Conservation (phyloP, 2,797 vertebrate species). For the Serranus cabrilla region DNA sequence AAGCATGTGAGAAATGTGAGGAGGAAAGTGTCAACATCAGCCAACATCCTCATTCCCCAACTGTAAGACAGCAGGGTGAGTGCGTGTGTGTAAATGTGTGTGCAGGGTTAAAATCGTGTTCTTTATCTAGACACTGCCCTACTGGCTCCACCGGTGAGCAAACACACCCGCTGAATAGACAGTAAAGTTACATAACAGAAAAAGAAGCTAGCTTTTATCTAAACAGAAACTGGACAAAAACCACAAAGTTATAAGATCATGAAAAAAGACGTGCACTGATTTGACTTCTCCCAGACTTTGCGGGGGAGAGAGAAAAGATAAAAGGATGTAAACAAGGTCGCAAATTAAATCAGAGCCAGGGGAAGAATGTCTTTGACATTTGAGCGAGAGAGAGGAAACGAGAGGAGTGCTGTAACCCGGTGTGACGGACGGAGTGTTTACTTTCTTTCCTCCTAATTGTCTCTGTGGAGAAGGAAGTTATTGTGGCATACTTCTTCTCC, state of each 20-base stretch:
- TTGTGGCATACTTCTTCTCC: constrained; percentile 34
- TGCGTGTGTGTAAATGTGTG: not conserved
- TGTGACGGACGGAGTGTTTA: constrained; percentile 22
- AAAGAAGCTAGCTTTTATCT: not conserved
- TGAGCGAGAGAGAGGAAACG: not conserved
- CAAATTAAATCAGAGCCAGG: not conserved
- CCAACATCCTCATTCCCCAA: constrained; percentile 71
- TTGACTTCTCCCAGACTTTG: not conserved
- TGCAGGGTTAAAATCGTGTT: constrained; percentile 11
- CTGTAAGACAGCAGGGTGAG: not conserved
- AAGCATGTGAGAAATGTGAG: constrained; percentile 57
- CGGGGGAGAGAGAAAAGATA: not conserved
- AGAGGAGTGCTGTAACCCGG: not conserved
- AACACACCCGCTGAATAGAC: constrained; percentile 24
- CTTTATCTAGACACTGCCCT: constrained; percentile 20
- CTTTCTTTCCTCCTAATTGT: constrained; percentile 40
- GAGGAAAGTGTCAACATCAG: constrained; percentile 19
- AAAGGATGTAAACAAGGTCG: constrained; percentile 3
- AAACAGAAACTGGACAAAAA: not conserved
- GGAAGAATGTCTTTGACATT: constrained; percentile 1
- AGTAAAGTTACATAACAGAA: not conserved
- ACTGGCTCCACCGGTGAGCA: constrained; percentile 25
- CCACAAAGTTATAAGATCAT: not conserved
- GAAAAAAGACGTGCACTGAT: not conserved
- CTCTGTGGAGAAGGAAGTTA: constrained; percentile 48